Evolutionary conservation across 2,888 invertebrate genomes (phyloP), one percentile per base, ranked within the genome.

Genomic region (Homarus gammarus): DNA sequence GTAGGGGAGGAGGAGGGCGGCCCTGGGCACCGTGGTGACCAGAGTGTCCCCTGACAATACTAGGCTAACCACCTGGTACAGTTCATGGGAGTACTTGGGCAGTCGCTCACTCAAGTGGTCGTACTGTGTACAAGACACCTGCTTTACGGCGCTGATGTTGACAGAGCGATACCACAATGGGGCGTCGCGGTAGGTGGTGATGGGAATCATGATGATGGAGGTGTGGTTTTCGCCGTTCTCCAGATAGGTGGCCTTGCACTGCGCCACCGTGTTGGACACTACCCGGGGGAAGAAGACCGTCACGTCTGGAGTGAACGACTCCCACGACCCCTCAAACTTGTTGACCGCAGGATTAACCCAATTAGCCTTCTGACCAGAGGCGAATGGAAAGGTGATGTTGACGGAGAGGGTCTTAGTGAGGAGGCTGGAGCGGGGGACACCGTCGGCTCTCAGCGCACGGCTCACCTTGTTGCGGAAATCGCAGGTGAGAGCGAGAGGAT

Each of bases 321-420:
- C 18, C 75, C 75, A 75, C 38, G 75, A 38, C 10, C 36, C 73
- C 44, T 40, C 27, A 44, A 75, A 75, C 40, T 40, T 40, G 75
- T 75, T 75, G 5, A 75, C 75, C 27, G 22, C 27, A 36, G 75
- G 75, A n/a, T 38, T 27, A 40, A 75, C 44, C n/a, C 27, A 27
- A 10, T 27, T 38, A 18, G 40, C 75, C 27, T 75, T 40, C 38
- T 75, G 75, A 12, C 75, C 38, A n/a, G 75, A 38, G 18, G 38
- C 40, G 27, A 27, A 40, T 10, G 75, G 75, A 40, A 40, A 75
- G 44, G 75, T 75, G 40, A 75, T 75, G 75, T 44, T 40, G 3
- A 75, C 75, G n/a, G 75, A 75, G 75, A 44, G 40, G 75, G 75
- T 44, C 40, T 75, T 75, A n/a, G 75, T 75, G 75, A 75, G 40